phyloP scores from a whole-genome alignment of 1,140 invertebrate species.

The Zaprionus taronus region DNA sequence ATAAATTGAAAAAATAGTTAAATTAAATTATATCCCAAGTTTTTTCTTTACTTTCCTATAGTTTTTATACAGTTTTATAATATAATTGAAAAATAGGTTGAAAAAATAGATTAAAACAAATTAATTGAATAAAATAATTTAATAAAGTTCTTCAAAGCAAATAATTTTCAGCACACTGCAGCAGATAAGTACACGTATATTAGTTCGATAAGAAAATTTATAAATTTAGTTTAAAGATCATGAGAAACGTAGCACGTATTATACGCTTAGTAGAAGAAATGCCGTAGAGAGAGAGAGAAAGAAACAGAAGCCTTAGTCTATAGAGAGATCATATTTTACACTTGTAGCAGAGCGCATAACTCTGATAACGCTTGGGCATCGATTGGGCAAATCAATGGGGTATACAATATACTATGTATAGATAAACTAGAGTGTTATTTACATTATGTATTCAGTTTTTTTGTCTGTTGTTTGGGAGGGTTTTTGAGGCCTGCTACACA shows the following conservation, averaged over 20 bases:
- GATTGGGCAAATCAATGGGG: slow-evolving; percentile 33
- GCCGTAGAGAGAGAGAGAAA: slow-evolving; percentile 27
- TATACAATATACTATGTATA: slow-evolving; percentile 16
- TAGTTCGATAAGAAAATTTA: background rate
- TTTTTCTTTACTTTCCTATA: background rate
- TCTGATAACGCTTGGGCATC: slow-evolving; percentile 45
- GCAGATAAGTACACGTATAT: slow-evolving; percentile 14
- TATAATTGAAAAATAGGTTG: too few species aligned
- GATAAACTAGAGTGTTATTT: slow-evolving; percentile 56
- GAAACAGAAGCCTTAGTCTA: background rate
- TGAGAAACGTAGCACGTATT: background rate
- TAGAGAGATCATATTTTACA: slow-evolving; percentile 61
- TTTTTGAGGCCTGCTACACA: slow-evolving; percentile 58
- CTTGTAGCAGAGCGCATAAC: slow-evolving; percentile 62
- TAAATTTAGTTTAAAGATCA: background rate
- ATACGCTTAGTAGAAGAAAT: slow-evolving; percentile 3
- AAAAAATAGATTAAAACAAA: background rate
- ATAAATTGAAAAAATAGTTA: background rate
- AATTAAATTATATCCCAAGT: background rate
- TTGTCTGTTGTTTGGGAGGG: background rate
- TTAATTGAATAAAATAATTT: background rate
- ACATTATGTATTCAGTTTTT: slow-evolving; percentile 33
- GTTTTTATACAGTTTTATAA: too few species aligned
- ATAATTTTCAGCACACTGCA: slow-evolving; percentile 2
- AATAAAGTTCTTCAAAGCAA: background rate